A percentile compares a stretch with the other conserved stretches of the same genome.
phyloP scores from a whole-genome alignment of 2,797 vertebrate genomes.

The Miichthys miiuy region DNA sequence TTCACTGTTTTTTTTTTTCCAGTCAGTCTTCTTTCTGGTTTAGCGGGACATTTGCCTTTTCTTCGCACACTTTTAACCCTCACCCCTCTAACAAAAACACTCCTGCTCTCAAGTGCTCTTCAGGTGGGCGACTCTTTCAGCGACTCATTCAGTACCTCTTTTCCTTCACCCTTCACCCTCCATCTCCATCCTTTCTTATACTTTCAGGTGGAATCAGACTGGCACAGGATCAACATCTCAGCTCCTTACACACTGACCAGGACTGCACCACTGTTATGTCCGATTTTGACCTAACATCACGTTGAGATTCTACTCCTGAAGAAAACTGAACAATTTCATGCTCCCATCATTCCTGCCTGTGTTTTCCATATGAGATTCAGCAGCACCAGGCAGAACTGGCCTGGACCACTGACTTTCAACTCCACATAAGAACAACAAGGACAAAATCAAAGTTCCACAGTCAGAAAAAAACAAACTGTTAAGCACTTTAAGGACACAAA shows the following conservation, averaged over 20 bases:
- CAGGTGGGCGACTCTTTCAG: constrained; percentile 33
- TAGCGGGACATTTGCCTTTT: constrained; percentile 23
- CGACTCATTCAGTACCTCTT: constrained; percentile 58
- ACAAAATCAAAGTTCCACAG: neutral
- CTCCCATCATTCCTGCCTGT: constrained; percentile 14
- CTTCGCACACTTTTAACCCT: constrained; percentile 27
- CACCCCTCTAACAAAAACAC: constrained; percentile 20
- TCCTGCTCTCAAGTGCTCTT: constrained; percentile 14
- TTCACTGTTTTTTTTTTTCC: constrained; percentile 7
- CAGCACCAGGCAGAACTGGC: constrained; percentile 31
- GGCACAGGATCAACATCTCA: constrained; percentile 48
- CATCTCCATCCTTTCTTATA: constrained; percentile 69
- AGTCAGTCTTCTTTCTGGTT: constrained; percentile 18
- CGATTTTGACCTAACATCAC: constrained; percentile 25
- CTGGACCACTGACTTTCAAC: constrained; percentile 45
- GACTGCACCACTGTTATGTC: constrained; percentile 47
- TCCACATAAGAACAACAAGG: constrained; percentile 27
- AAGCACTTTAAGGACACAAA: constrained; percentile 14
- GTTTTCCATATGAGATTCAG: constrained; percentile 58
- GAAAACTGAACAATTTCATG: constrained; percentile 28
- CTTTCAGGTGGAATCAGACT: constrained; percentile 71
- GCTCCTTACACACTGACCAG: constrained; percentile 43
- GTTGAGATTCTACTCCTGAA: constrained; percentile 30
- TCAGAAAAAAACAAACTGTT: constrained; percentile 6
- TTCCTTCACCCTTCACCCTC: constrained; percentile 65